These are phyloP conservation scores for Leptonema lineaticorne DNA, from an alignment of 1,140 invertebrate species.

Conservation along the genomic window DNA sequence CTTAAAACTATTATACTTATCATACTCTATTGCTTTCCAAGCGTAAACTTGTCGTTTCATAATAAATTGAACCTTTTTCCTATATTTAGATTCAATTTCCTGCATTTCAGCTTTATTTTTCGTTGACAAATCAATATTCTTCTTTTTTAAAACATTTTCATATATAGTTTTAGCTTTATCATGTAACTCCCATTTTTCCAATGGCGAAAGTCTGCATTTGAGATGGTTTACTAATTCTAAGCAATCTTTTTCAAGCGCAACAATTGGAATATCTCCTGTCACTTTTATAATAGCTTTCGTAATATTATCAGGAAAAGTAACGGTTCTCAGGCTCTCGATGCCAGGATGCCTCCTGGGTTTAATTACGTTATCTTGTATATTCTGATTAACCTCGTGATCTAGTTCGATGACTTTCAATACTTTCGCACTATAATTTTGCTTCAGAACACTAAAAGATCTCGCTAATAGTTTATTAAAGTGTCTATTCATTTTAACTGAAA, in stretches of 20 bases:
- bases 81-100: conserved; percentile 41
- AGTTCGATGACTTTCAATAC: conserved; percentile 19
- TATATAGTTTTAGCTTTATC: conserved; percentile 51
- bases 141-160: conserved; percentile 46
- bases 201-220: conserved; percentile 60
- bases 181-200: conserved; percentile 59
- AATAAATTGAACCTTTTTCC: conserved; percentile 47
- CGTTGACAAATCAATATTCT: conserved; percentile 45
- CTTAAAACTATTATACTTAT: conserved; percentile 60
- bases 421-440: conserved; percentile 25
- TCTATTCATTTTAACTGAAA: no score
- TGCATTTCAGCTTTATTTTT: conserved; percentile 44
- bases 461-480: no score
- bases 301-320: conserved; percentile 61
- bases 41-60: conserved; percentile 60
- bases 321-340: conserved; percentile 52
- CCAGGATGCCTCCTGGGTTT: conserved; percentile 73
- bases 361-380: conserved; percentile 58
- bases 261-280: conserved; percentile 58
- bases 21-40: conserved; percentile 73
- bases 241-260: conserved; percentile 56
- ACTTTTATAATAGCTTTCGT: conserved; percentile 55
- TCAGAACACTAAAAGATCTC: neutral
- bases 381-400: conserved; percentile 47
- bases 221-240: conserved; percentile 62